Evolutionary conservation across 1,140 invertebrate genomes (phyloP).

Genomic region (Drosophila simulans): DNA sequence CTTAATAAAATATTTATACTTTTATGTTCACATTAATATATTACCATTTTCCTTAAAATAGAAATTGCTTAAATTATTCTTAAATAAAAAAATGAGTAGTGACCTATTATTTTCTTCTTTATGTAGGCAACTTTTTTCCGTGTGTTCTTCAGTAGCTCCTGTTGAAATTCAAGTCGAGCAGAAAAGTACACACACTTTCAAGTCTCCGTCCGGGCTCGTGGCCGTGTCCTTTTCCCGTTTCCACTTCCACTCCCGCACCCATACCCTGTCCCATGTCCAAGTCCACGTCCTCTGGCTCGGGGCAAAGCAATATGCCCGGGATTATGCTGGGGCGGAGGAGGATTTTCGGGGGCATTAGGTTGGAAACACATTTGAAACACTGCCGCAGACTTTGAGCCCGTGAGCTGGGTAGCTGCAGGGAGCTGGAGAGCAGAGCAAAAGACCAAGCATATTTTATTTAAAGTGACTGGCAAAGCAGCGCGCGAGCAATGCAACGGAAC

Average conservation of each 20-base stretch:
- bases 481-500: conserved; percentile 67
- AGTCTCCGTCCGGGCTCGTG: conserved; percentile 39
- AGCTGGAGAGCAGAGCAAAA: conserved; percentile 49
- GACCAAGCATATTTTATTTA: conserved; percentile 81
- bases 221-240: conserved; percentile 34
- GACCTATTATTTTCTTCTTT: too few relatives aligned
- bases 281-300: conserved; percentile 40
- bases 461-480: conserved; percentile 71
- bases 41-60: too few relatives aligned
- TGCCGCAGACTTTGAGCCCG: conserved; percentile 52
- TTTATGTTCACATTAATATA: too few relatives aligned
- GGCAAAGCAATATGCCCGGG: conserved; percentile 78
- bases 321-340: conserved; percentile 65
- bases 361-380: conserved; percentile 82
- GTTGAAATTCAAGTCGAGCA: conserved; percentile 80
- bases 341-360: conserved; percentile 83
- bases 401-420: neutral
- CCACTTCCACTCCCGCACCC: neutral
- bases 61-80: too few relatives aligned
- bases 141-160: conserved; percentile 16
- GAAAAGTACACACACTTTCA: conserved; percentile 81
- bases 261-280: conserved; percentile 22
- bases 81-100: neutral
- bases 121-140: neutral
- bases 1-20: neutral